A percentile compares a stretch with the other conserved stretches of the same genome.
Evolutionary conservation across 2,113 vertebrate genomes (phyloP).

Genomic region (Leuciscus idus): DNA sequence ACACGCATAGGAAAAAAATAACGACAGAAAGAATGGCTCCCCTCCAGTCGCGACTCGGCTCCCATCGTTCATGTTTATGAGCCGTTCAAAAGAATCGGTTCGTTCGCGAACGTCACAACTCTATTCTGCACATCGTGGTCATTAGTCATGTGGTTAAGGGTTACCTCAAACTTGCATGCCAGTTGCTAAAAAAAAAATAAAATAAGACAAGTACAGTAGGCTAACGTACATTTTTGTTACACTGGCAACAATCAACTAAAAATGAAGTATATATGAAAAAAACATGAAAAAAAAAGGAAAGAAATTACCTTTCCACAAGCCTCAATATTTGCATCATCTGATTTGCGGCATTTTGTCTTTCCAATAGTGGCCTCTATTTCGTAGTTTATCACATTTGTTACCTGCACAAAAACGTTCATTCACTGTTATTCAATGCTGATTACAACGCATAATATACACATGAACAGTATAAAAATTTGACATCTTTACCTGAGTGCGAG

Average conservation of each 20-base stretch:
- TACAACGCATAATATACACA: neutral
- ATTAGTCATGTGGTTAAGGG: conserved; percentile 51
- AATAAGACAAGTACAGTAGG: neutral
- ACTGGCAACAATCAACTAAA: neutral
- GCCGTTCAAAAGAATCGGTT: too few relatives aligned
- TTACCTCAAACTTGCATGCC: conserved; percentile 65
- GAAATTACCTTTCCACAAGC: conserved; percentile 56
- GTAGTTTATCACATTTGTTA: conserved; percentile 57
- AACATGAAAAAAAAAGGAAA: neutral
- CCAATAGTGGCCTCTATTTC: conserved; percentile 53
- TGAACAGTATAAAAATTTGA: neutral
- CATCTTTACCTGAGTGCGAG: conserved; percentile 52
- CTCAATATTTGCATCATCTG: conserved; percentile 40
- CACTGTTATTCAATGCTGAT: neutral
- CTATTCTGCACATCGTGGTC: conserved; percentile 26
- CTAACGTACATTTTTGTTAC: neutral
- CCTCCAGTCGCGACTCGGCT: too few relatives aligned
- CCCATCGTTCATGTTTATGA: too few relatives aligned
- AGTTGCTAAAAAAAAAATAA: conserved; percentile 61
- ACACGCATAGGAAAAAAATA: too few relatives aligned
- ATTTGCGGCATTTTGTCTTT: conserved; percentile 62
- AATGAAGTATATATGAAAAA: neutral
- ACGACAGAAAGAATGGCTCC: too few relatives aligned
- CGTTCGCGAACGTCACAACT: too few relatives aligned
- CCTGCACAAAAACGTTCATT: conserved; percentile 33